These are phyloP conservation scores for Hirtodrosophila histrioides DNA, from an alignment of 2,888 invertebrate species.

Conservation along the genomic window DNA sequence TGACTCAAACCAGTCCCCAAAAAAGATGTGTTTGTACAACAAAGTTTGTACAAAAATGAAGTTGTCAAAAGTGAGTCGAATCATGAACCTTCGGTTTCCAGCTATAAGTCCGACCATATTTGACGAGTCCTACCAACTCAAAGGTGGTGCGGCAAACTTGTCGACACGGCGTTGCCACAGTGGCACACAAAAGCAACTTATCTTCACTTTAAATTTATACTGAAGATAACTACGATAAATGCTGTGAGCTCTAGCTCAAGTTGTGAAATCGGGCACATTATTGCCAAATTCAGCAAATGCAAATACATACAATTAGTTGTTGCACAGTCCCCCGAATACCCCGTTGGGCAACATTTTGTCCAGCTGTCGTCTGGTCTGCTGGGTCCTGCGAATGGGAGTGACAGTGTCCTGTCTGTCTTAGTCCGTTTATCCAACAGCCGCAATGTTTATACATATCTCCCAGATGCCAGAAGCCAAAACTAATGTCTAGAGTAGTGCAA, in stretches of 20 bases:
- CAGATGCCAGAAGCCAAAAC: constrained; percentile 6
- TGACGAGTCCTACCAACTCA: no score
- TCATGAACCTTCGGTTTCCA: no score
- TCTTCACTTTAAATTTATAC: no score
- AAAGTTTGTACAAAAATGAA: no score
- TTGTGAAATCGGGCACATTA: neutral
- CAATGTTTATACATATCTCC: constrained; percentile 28
- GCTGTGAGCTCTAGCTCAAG: no score
- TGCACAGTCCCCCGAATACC: neutral
- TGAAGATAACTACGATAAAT: neutral
- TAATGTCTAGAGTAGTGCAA: constrained; percentile 12
- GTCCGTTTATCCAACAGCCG: constrained; percentile 12
- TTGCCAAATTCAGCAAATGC: constrained; percentile 13
- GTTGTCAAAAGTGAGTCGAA: no score
- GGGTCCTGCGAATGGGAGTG: constrained; percentile 1
- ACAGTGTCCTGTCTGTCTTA: neutral
- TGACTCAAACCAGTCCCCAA: no score
- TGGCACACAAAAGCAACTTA: no score
- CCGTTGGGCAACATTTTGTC: constrained; percentile 24
- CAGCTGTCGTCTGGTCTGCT: constrained; percentile 1
- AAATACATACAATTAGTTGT: constrained; percentile 12
- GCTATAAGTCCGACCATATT: no score
- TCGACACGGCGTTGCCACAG: neutral
- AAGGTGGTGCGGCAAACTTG: no score
- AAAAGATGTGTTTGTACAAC: no score